Conservation (phyloP, 2,797 vertebrate species). For the Anableps anableps region DNA sequence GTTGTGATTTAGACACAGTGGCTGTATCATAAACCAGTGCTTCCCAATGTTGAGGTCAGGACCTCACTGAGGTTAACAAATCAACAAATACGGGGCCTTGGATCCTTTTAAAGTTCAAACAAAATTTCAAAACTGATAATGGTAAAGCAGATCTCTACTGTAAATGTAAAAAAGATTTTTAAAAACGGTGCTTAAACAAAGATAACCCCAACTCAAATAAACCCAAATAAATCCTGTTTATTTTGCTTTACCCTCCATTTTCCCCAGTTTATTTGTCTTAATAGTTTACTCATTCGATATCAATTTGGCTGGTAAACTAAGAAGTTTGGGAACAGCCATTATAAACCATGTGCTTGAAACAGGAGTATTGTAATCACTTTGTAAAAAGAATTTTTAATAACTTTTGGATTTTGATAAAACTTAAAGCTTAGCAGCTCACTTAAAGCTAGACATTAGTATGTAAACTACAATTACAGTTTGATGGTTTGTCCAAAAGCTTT, state of each 20-base stretch:
- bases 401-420: background rate
- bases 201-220: background rate
- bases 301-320: background rate
- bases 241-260: background rate
- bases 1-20: conserved; percentile 11
- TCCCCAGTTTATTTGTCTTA: background rate
- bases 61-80: background rate
- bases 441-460: background rate
- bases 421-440: background rate
- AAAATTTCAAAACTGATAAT: background rate
- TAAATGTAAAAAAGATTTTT: background rate
- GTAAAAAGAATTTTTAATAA: background rate
- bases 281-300: background rate
- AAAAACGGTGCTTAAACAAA: background rate
- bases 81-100: background rate
- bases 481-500: background rate
- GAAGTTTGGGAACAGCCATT: background rate
- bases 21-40: conserved; percentile 2
- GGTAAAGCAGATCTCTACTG: background rate
- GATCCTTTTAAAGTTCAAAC: background rate
- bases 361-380: background rate
- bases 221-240: too few relatives aligned
- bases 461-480: background rate
- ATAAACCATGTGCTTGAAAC: background rate
- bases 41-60: background rate